Evolutionary conservation across 2,888 invertebrate species (phyloP), one percentile per base, ranked within the genome.

Genomic region (Chironomus riparius): DNA sequence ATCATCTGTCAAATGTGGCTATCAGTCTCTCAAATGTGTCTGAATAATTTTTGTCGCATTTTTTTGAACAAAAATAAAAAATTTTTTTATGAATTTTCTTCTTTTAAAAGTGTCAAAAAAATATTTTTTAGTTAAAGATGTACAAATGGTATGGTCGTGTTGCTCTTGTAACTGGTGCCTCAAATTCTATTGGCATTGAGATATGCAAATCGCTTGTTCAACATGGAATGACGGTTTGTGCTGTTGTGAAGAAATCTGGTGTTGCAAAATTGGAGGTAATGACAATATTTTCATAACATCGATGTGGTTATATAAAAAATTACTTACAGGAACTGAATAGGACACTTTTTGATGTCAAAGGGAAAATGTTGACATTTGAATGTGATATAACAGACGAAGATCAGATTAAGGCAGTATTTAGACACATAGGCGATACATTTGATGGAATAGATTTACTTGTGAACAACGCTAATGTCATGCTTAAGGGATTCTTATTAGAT

Each of bases 401-500:
- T 5, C 79, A 79, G 18, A 79, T 80, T 24, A 79, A 78, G 61
- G 76, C 77, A 28, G 78, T 80, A 70, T 80, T 78, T 77, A 77
- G 78, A 47, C 80, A 80, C 79, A 79, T 80, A 28, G 79, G 80
- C 71, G 80, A 80, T 77, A 80, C 79, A 69, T 79, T 79, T 68
- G 80, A 80, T 21, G 80, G 80, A 12, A 79, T 80, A 24, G 80
- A 80, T 78, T 70, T 80, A 24, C 77, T 80, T 13, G 78, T 80
- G n/a, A 80, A 80, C 70, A 80, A 80, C 77, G 80, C 80, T 10
- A 79, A 79, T 47, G 77, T 79, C n/a, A 77, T 76, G 24, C 2
- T 6, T 69, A 79, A 80, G 75, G 79, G 71, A 75, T 76, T 80
- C 12, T 77, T 80, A 7, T 75, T 80, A 69, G 80, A 80, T 48